Percentiles rank a stretch among this genome's conserved stretches.
phyloP scores from a whole-genome alignment of 1,140 invertebrate genomes.

The Campoletis sonorensis region DNA sequence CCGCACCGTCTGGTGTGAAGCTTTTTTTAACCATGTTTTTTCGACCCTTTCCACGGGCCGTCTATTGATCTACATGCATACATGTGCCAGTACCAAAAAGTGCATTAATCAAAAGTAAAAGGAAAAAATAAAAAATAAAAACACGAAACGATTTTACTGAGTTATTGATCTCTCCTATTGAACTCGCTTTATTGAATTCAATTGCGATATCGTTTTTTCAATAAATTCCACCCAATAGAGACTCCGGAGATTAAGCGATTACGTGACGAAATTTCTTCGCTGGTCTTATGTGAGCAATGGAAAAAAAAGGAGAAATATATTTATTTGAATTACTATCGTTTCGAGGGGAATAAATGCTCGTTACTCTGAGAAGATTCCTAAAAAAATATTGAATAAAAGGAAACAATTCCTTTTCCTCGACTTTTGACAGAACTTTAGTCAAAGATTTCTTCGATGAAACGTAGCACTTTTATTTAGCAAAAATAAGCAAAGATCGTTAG shows the following conservation, averaged over 20 bases:
- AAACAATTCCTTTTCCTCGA: too few species aligned
- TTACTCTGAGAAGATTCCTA: too few species aligned
- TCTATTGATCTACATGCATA: neutral
- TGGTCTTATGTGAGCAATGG: neutral
- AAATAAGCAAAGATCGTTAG: neutral
- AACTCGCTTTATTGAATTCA: constrained; percentile 12
- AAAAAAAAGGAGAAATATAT: too few species aligned
- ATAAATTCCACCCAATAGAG: neutral
- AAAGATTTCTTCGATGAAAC: neutral
- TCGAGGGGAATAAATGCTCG: too few species aligned
- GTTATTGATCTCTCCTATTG: neutral
- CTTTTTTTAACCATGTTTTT: neutral
- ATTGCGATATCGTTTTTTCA: constrained; percentile 14
- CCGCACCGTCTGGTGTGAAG: neutral
- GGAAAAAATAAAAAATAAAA: constrained; percentile 1
- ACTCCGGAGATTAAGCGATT: neutral
- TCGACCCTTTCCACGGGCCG: neutral
- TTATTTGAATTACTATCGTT: too few species aligned
- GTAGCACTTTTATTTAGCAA: neutral
- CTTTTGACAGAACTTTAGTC: neutral
- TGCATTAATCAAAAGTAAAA: constrained; percentile 9
- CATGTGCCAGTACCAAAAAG: neutral
- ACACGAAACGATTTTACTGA: neutral
- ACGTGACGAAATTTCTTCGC: constrained; percentile 7
- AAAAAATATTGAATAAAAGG: too few species aligned